Percentiles rank a stretch among this genome's conserved stretches.
Evolutionary conservation across 1,140 invertebrate genomes (phyloP).

Genomic region (Papilio xuthus): DNA sequence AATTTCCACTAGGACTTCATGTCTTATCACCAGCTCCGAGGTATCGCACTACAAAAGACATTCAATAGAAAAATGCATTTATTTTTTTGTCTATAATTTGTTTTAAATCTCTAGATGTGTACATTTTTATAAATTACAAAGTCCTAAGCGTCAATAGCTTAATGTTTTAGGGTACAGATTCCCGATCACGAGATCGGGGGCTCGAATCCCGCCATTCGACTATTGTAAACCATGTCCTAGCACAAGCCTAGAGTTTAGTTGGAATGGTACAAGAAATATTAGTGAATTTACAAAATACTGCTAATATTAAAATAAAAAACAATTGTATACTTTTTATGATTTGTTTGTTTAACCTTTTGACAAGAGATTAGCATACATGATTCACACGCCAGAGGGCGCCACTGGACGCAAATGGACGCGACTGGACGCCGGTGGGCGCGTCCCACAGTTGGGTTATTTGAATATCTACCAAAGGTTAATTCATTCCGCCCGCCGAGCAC

Average conservation of each 20-base stretch:
- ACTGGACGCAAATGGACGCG: constrained; percentile 1
- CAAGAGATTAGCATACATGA: constrained; percentile 11
- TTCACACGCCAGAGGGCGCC: background rate
- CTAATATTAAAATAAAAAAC: too few species aligned
- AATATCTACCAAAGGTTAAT: constrained; percentile 19
- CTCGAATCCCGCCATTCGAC: too few species aligned
- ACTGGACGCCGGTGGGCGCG: background rate
- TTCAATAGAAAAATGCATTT: background rate
- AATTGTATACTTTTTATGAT: too few species aligned
- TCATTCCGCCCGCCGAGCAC: background rate
- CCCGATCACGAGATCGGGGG: too few species aligned
- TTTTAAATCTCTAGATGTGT: background rate
- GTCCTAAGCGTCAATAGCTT: background rate
- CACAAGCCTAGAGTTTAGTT: too few species aligned
- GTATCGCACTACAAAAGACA: too few species aligned
- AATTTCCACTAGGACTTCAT: too few species aligned
- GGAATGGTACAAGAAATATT: too few species aligned
- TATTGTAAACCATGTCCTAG: too few species aligned
- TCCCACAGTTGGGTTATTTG: background rate
- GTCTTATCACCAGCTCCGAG: too few species aligned
- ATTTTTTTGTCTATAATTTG: background rate
- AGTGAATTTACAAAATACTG: too few species aligned
- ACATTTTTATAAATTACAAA: background rate
- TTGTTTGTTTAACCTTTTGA: constrained; percentile 13
- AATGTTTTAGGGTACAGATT: too few species aligned